phyloP scores from a whole-genome alignment of 2,888 invertebrate species.

The Eilema depressum region DNA sequence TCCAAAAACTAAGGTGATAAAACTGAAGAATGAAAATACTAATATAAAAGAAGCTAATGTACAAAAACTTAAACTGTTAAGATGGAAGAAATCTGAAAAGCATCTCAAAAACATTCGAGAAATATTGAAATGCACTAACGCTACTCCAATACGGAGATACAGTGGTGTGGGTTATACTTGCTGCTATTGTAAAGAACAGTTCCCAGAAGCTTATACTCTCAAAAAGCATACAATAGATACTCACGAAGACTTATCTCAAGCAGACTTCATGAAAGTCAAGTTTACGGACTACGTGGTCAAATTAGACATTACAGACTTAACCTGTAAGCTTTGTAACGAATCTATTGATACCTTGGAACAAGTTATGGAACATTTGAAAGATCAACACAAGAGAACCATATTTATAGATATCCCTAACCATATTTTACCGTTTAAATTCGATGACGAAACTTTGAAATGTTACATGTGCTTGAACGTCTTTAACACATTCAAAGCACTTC shows the following conservation, averaged over 20 bases:
- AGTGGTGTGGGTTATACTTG: conserved; percentile 50
- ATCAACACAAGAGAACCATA: conserved; percentile 51
- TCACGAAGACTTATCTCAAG: conserved; percentile 54
- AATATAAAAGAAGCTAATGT: background rate
- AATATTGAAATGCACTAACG: conserved; percentile 42
- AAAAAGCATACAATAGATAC: conserved; percentile 44
- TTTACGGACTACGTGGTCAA: conserved; percentile 43
- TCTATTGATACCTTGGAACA: conserved; percentile 45
- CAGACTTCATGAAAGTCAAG: conserved; percentile 7
- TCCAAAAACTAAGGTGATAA: background rate
- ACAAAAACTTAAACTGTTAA: background rate
- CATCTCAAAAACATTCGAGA: conserved; percentile 28
- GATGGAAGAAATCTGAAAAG: background rate
- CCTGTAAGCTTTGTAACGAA: conserved; percentile 57
- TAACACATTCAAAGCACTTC: conserved; percentile 58
- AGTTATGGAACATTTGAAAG: conserved; percentile 55
- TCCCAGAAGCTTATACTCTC: conserved; percentile 47
- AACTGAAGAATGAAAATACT: background rate
- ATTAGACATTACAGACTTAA: conserved; percentile 60
- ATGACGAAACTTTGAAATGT: conserved; percentile 42
- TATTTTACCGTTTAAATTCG: conserved; percentile 62
- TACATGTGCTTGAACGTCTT: conserved; percentile 49
- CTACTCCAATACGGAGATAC: conserved; percentile 45
- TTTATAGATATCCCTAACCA: conserved; percentile 59
- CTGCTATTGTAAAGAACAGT: conserved; percentile 53